These are phyloP conservation scores for Caenorhabditis inopinata DNA, from an alignment of 1,140 invertebrate genomes.

Conservation along the genomic window DNA sequence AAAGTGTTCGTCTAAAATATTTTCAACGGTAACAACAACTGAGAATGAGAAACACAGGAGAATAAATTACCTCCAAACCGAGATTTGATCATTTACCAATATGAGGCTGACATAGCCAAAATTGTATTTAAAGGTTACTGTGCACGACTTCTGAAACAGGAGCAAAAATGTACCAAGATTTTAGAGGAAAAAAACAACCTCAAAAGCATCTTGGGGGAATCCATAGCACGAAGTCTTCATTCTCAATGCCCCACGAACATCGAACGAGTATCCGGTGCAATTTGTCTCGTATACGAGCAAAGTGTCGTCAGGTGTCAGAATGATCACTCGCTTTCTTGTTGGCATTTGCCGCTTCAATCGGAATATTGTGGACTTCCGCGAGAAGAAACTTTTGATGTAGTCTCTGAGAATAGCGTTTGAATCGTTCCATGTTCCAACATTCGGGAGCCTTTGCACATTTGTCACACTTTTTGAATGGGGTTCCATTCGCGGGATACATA, in stretches of 20 bases:
- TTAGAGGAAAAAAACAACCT: too few species aligned
- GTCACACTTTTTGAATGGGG: not conserved
- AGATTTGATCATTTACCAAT: not conserved
- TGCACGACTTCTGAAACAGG: not conserved
- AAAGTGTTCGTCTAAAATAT: not conserved
- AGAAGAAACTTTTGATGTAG: not conserved
- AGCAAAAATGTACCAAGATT: too few species aligned
- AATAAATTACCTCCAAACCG: not conserved
- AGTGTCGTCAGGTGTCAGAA: not conserved
- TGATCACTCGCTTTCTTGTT: not conserved
- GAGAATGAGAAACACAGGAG: too few species aligned
- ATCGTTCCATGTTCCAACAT: not conserved
- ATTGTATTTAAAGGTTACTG: not conserved
- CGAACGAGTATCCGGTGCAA: constrained; percentile 20
- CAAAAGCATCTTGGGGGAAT: too few species aligned
- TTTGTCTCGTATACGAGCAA: not conserved
- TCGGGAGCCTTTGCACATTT: not conserved
- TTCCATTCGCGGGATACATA: not conserved
- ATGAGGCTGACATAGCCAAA: not conserved
- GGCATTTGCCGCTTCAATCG: not conserved
- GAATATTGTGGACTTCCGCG: not conserved
- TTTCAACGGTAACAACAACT: not conserved
- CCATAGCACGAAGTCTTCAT: not conserved
- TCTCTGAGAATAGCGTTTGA: not conserved
- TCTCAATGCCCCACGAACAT: not conserved